Evolutionary conservation across 2,113 vertebrate genomes (phyloP).

Genomic region (Pachycephala philippinensis): DNA sequence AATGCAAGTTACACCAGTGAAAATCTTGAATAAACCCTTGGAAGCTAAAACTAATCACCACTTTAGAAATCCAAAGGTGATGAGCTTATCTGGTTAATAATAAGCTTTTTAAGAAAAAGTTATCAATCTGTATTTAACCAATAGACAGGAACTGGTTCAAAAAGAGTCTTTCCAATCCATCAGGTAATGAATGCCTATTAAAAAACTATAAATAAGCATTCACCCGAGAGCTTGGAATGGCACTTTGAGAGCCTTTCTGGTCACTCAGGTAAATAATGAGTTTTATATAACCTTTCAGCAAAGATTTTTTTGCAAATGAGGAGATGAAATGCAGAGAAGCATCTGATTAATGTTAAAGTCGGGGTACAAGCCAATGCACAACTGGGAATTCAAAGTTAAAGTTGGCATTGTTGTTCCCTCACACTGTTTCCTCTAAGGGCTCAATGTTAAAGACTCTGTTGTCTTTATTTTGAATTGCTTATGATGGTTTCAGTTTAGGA

Average conservation of each 20-base stretch:
- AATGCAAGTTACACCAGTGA: not conserved
- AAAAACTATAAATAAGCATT: constrained; percentile 65
- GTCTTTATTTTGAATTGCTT: not conserved
- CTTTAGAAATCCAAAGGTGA: constrained; percentile 32
- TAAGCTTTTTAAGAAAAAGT: constrained; percentile 33
- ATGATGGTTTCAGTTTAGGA: not conserved
- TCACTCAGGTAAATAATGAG: constrained; percentile 65
- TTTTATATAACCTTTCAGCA: constrained; percentile 60
- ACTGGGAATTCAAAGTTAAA: constrained; percentile 17
- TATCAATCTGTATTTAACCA: constrained; percentile 30
- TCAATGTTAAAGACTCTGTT: not conserved
- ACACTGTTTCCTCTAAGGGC: not conserved
- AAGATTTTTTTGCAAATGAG: constrained; percentile 59
- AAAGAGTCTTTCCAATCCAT: constrained; percentile 45
- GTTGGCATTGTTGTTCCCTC: not conserved
- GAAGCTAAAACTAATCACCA: constrained; percentile 22
- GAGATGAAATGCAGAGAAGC: constrained; percentile 37
- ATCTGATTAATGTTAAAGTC: constrained; percentile 51
- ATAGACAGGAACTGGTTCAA: not conserved
- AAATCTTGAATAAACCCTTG: constrained; percentile 19
- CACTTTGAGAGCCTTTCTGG: constrained; percentile 60
- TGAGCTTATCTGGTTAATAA: constrained; percentile 10
- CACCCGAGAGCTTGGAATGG: constrained; percentile 52
- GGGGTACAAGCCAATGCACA: not conserved
- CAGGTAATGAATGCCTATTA: constrained; percentile 58